Percentiles rank a stretch among this genome's conserved stretches.
phyloP scores from a whole-genome alignment of 2,113 vertebrate genomes.

The Lagopus leucura region DNA sequence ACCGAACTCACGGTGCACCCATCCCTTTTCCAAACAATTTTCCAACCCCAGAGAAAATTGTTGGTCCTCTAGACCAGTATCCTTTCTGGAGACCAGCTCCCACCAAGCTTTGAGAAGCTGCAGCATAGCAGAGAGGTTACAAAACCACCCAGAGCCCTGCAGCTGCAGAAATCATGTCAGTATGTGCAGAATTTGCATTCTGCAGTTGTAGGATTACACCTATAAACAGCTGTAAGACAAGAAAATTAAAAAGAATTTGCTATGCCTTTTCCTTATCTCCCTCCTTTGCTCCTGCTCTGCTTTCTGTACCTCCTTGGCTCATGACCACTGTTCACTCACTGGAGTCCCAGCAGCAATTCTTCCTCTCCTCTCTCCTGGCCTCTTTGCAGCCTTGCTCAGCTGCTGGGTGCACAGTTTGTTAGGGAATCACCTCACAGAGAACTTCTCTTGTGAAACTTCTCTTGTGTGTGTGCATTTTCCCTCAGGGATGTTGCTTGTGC shows the following conservation, averaged over 20 bases:
- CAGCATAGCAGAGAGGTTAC: not conserved
- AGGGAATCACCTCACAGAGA: not conserved
- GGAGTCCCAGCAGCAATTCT: not conserved
- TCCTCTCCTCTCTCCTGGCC: not conserved
- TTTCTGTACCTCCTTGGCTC: not conserved
- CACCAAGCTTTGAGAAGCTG: not conserved
- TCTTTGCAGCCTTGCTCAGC: not conserved
- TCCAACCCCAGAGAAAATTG: not conserved
- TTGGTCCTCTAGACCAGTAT: not conserved
- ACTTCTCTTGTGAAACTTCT: rapidly evolving
- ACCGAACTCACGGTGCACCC: not conserved
- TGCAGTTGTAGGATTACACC: slow-evolving; percentile 8
- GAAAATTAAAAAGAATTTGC: not conserved
- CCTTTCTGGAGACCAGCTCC: not conserved
- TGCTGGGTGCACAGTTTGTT: not conserved
- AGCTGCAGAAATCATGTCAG: not conserved
- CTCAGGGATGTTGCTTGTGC: not conserved
- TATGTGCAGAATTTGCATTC: slow-evolving; percentile 16
- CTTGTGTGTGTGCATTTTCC: not conserved
- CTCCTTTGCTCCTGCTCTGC: not conserved
- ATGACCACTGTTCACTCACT: not conserved
- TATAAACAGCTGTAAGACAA: slow-evolving; percentile 32
- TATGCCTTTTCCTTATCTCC: not conserved
- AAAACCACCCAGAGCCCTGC: not conserved
- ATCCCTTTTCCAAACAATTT: not conserved